Evolutionary conservation across 2,113 vertebrate genomes (phyloP).

Genomic region (Rattus rattus): DNA sequence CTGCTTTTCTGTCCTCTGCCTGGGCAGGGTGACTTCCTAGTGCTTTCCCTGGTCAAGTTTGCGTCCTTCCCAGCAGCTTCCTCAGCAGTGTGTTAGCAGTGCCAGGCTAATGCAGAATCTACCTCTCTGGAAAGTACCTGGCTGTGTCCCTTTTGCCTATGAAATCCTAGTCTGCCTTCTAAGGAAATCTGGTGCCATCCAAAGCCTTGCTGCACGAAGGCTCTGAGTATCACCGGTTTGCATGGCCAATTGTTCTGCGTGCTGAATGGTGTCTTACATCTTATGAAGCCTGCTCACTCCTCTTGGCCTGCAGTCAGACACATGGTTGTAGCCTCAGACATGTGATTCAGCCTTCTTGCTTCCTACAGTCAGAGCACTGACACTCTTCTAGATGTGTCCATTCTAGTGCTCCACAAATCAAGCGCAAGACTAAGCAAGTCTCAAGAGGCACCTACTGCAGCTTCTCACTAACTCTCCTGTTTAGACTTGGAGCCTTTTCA

Average conservation of each 20-base stretch:
- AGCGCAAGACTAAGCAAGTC: not conserved
- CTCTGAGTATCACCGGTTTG: not conserved
- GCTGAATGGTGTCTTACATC: not conserved
- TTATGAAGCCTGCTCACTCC: not conserved
- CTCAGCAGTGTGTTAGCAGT: not conserved
- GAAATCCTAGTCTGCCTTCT: not conserved
- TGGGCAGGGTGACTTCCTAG: accelerated
- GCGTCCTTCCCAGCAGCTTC: accelerated
- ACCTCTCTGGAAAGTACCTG: not conserved
- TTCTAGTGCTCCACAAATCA: not conserved
- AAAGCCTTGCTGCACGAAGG: not conserved
- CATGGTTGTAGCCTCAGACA: not conserved
- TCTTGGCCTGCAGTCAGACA: not conserved
- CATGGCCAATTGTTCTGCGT: not conserved
- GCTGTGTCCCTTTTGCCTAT: not conserved
- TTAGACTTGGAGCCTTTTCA: not conserved
- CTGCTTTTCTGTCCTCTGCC: no score
- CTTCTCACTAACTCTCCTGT: not conserved
- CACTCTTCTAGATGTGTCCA: not conserved
- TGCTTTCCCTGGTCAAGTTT: not conserved
- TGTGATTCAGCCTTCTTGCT: not conserved
- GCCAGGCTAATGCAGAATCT: not conserved
- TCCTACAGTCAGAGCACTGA: not conserved
- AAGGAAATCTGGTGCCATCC: not conserved
- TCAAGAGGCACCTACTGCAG: not conserved